Conservation (phyloP, 2,113 vertebrate genomes). For the Callochromis pleurospilus region DNA sequence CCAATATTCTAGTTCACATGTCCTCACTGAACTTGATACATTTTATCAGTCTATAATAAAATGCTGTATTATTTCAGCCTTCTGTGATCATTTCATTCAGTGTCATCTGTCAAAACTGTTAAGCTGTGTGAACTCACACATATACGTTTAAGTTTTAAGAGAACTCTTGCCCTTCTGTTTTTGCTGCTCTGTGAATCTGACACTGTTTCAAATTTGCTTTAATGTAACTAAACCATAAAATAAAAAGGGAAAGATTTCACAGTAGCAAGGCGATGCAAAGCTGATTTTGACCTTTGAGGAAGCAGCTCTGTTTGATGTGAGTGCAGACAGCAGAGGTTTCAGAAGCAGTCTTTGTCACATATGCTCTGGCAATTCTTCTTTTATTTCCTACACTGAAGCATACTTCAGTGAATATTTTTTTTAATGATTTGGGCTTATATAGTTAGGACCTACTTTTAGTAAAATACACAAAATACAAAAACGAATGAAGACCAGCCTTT, state of each 20-base stretch:
- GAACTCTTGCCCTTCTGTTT: background rate
- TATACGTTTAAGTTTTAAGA: background rate
- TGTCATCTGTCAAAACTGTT: background rate
- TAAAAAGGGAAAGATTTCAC: slow-evolving; percentile 1
- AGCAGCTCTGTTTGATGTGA: background rate
- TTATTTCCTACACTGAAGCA: background rate
- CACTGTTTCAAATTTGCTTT: background rate
- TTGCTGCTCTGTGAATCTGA: background rate
- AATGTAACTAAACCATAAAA: slow-evolving; percentile 4
- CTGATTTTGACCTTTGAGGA: slow-evolving; percentile 18
- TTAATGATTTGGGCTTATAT: background rate
- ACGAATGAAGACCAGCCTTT: background rate
- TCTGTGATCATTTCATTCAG: background rate
- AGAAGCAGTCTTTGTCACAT: background rate
- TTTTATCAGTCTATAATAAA: background rate
- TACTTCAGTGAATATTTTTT: background rate
- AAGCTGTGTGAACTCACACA: background rate
- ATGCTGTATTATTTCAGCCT: background rate
- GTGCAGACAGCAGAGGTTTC: background rate
- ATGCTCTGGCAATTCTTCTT: background rate
- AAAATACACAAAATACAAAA: background rate
- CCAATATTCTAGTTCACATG: background rate
- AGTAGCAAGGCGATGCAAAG: background rate
- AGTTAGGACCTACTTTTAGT: background rate
- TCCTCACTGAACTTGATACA: background rate